These are phyloP conservation scores for Oppia nitens DNA, from an alignment of 1,140 invertebrate genomes.

Conservation along the genomic window DNA sequence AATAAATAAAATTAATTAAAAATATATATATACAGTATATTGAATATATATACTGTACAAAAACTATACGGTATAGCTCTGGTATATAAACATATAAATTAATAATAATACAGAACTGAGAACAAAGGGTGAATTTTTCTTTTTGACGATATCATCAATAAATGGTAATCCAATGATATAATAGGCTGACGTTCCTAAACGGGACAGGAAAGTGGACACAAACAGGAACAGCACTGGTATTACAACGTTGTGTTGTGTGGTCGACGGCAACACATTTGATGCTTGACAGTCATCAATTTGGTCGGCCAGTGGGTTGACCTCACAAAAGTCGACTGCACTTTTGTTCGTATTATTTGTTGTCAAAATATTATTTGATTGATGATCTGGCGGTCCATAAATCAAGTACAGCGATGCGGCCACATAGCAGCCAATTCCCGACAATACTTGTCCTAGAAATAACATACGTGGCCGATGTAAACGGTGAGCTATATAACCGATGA, in stretches of 20 bases:
- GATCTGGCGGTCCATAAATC: conserved; percentile 38
- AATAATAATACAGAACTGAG: no score
- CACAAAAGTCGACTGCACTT: neutral
- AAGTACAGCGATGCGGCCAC: conserved; percentile 45
- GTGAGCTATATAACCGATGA: conserved; percentile 46
- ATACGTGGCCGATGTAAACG: conserved; percentile 46
- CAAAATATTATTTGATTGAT: neutral
- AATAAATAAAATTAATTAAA: no score
- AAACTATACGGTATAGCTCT: no score
- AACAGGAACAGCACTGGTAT: conserved; percentile 12
- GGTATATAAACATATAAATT: no score
- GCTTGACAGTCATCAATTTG: neutral
- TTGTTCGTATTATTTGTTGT: neutral
- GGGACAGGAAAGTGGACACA: conserved; percentile 16
- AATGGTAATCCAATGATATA: conserved; percentile 23
- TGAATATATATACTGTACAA: no score
- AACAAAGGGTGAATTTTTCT: conserved; percentile 23
- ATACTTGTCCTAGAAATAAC: conserved; percentile 47
- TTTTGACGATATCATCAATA: conserved; percentile 26
- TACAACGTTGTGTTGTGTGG: neutral
- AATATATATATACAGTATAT: no score
- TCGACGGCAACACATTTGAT: neutral
- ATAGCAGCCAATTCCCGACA: conserved; percentile 45
- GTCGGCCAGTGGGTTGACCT: neutral
- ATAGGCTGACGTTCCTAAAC: conserved; percentile 18